Evolutionary conservation across 2,888 invertebrate genomes (phyloP).

Genomic region (Ectropis crepuscularia): DNA sequence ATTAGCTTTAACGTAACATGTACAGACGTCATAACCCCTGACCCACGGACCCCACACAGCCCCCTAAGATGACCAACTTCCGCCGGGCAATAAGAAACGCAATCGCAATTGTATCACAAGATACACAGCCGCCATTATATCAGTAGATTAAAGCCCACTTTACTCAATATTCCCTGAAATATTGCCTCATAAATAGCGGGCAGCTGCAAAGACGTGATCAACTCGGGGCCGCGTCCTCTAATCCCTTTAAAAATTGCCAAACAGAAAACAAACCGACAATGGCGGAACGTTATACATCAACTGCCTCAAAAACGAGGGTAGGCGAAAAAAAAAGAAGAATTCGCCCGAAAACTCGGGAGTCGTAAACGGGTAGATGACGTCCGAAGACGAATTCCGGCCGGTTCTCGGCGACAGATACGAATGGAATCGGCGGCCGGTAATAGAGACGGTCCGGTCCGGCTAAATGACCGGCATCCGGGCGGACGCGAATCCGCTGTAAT

Average conservation of each 20-base stretch:
- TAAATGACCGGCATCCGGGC: constrained; percentile 81
- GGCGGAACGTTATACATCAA: constrained; percentile 73
- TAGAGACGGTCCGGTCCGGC: constrained; percentile 75
- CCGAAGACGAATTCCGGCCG: constrained; percentile 73
- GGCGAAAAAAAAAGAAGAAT: constrained; percentile 61
- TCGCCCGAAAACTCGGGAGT: constrained; percentile 52
- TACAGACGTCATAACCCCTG: constrained; percentile 11
- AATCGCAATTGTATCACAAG: constrained; percentile 70
- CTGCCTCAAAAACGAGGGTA: constrained; percentile 69
- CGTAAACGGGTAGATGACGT: constrained; percentile 69
- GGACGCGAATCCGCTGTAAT: constrained; percentile 82
- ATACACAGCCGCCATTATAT: constrained; percentile 72
- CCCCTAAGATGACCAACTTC: constrained; percentile 50
- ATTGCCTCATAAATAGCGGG: constrained; percentile 81
- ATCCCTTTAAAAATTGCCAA: constrained; percentile 84
- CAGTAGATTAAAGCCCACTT: constrained; percentile 83
- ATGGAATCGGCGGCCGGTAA: constrained; percentile 81
- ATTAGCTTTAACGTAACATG: constrained; percentile 2
- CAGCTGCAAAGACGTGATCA: constrained; percentile 79
- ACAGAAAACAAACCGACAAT: constrained; percentile 80
- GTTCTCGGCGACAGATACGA: constrained; percentile 77
- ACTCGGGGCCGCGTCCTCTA: constrained; percentile 64
- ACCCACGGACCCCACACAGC: background rate
- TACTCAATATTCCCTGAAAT: constrained; percentile 84
- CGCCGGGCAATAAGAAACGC: constrained; percentile 68